Conservation (phyloP, 2,797 vertebrate species). For the Harpagifer antarcticus region DNA sequence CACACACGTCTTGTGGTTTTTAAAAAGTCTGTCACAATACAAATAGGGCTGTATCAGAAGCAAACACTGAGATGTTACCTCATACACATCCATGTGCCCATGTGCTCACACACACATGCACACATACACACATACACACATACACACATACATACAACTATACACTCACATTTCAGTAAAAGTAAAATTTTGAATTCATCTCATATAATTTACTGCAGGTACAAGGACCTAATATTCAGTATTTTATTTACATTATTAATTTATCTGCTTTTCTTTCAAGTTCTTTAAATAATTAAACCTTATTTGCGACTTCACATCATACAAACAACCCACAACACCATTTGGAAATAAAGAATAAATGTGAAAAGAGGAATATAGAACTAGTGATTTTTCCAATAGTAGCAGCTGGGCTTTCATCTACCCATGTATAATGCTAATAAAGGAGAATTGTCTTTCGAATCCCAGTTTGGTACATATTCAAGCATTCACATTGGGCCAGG, state of each 20-base stretch:
- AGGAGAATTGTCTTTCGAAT: constrained; percentile 76
- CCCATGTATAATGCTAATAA: constrained; percentile 79
- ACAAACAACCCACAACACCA: constrained; percentile 82
- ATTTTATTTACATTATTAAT: constrained; percentile 82
- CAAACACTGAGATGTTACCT: constrained; percentile 59
- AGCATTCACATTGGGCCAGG: constrained; percentile 83
- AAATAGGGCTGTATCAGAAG: constrained; percentile 67
- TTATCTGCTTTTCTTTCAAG: constrained; percentile 66
- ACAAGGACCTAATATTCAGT: constrained; percentile 63
- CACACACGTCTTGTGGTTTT: constrained; percentile 57
- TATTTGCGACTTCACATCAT: constrained; percentile 83
- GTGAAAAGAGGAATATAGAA: constrained; percentile 68
- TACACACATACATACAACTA: constrained; percentile 45
- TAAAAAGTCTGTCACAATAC: constrained; percentile 73
- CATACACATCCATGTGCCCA: constrained; percentile 27
- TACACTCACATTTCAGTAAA: constrained; percentile 69
- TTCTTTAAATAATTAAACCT: constrained; percentile 73
- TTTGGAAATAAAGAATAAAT: constrained; percentile 79
- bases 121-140: too few species aligned
- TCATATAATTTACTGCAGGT: constrained; percentile 70
- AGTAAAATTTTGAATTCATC: constrained; percentile 58
- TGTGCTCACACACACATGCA: constrained; percentile 37
- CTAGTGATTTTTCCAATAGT: constrained; percentile 65
- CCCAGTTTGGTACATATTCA: constrained; percentile 76
- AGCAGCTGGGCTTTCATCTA: constrained; percentile 80